Base-by-base conservation (phyloP, 2,797 vertebrate genomes). In the Mareca penelope region DNA sequence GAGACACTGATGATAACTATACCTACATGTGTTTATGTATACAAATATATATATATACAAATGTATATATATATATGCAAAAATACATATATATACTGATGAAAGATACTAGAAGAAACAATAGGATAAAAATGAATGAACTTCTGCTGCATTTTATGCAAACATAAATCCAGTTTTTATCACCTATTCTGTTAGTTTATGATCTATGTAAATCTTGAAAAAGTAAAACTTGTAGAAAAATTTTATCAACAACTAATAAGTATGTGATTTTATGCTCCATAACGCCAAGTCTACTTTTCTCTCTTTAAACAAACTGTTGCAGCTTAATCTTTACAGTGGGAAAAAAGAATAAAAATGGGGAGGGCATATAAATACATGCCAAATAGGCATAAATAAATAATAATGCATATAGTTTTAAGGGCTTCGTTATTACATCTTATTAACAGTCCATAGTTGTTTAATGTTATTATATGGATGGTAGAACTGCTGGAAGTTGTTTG, bases 31-130 rank as follows among this genome's bases (percentile, higher is more conserved):
- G 13, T 26, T 50, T 50, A 9, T 42, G 18, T 67, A 31, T 42
- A 64, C 18, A 19, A 18, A 44, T 44, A 44, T 44, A 44, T 48
- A 8, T 44, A 28, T 68, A n/a, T n/a, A 65, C 19, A 21, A 44
- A 28, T 65, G 0, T 23, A 0, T 19, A 6, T 48, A 7, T 22
- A 15, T 48, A 28, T 4, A 26, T 7, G 21, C 5, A 33, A 11
- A 59, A n/a, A 69, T 44, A 19, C 35, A 61, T 28, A 71, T 23
- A 31, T 22, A 71, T 7, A 33, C 4, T 0, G 3, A 37, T 33
- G 48, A 21, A 82, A 80, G 29, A 61, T 4, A 31, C 29, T 5
- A 76, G 16, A 61, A 80, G 67, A 93, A 82, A 57, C 2, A 42
- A 33, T 1, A 3, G 7, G 7, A 60, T 68, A 60, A 57, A 81